These are phyloP conservation scores for Marmota monax DNA, from an alignment of 2,113 vertebrate species.

Conservation along the genomic window DNA sequence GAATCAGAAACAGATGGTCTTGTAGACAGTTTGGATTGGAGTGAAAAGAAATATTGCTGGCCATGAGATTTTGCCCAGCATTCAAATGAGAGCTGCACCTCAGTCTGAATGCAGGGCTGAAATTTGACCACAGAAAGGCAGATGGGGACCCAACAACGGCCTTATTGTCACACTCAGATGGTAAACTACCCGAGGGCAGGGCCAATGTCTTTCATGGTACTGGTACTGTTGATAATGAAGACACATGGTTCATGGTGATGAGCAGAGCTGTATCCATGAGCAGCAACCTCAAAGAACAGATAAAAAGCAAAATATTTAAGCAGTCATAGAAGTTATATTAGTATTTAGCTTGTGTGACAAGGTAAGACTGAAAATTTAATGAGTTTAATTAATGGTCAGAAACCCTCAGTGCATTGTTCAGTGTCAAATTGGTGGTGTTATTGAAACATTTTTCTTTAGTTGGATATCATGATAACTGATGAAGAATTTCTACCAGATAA, in stretches of 20 bases:
- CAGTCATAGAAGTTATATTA: background rate
- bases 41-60: conserved; percentile 47
- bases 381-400: background rate
- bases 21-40: conserved; percentile 46
- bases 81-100: background rate
- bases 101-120: background rate
- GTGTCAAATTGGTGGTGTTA: background rate
- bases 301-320: background rate
- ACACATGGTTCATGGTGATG: background rate
- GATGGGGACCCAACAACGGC: too few species aligned
- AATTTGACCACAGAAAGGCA: background rate
- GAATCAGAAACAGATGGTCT: conserved; percentile 54
- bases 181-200: background rate
- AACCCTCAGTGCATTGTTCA: background rate
- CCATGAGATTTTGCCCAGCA: background rate
- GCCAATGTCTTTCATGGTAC: background rate
- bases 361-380: background rate
- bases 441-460: background rate
- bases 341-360: background rate
- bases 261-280: background rate
- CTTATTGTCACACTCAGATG: background rate
- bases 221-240: background rate
- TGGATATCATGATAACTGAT: background rate
- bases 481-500: background rate
- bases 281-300: background rate